A percentile compares a stretch with the other conserved stretches of the same genome.
These are phyloP conservation scores for Masticophis lateralis DNA, from an alignment of 2,797 vertebrate genomes.

Conservation along the genomic window DNA sequence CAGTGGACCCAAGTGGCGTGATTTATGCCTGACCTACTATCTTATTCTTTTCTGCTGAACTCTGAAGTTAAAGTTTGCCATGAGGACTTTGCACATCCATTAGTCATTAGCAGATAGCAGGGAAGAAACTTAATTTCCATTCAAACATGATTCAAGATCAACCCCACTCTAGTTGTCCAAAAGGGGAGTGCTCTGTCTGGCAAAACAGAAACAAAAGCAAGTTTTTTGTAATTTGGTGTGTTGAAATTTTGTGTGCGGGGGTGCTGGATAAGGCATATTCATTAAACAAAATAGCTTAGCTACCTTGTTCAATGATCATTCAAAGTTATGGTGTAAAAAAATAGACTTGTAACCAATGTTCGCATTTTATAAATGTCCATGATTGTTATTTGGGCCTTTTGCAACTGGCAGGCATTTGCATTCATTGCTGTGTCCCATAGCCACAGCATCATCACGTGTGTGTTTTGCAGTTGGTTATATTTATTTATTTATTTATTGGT, in stretches of 20 bases:
- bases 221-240: background rate
- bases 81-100: background rate
- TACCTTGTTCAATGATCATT: background rate
- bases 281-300: background rate
- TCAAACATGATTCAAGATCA: conserved; percentile 18
- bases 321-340: background rate
- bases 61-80: conserved; percentile 25
- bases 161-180: background rate
- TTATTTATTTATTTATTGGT: no score
- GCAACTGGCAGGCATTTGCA: background rate
- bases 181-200: background rate
- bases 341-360: background rate
- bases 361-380: background rate
- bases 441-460: background rate
- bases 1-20: background rate
- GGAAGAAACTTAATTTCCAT: background rate
- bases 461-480: background rate
- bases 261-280: background rate
- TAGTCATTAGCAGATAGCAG: background rate
- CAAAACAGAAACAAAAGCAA: background rate
- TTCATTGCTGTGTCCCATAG: background rate
- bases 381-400: background rate
- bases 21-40: conserved; percentile 29
- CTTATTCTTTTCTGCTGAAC: conserved; percentile 9
- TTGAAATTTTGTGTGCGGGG: background rate